Evolutionary conservation across 2,113 vertebrate genomes (phyloP).

Genomic region (Formicarius rufipectus): DNA sequence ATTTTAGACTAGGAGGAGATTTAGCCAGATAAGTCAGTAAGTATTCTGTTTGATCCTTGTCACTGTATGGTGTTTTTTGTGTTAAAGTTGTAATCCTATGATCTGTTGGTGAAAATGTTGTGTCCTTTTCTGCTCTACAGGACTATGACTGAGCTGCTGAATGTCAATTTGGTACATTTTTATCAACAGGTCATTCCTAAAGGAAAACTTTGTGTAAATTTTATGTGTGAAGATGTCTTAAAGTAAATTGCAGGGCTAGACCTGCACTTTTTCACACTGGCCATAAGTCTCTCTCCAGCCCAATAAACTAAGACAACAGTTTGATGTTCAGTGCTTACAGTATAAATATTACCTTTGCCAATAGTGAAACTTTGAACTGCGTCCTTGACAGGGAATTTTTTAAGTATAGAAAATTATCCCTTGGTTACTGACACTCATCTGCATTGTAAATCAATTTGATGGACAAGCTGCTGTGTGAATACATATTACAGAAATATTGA

Average conservation of each 20-base stretch:
- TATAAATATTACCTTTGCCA: neutral
- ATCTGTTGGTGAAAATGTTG: neutral
- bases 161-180: neutral
- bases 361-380: neutral
- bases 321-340: neutral
- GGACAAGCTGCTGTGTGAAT: neutral
- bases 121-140: neutral
- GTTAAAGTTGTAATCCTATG: neutral
- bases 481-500: neutral
- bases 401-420: neutral
- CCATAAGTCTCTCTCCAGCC: neutral
- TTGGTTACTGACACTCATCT: neutral
- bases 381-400: neutral
- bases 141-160: neutral
- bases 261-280: neutral
- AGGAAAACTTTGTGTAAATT: neutral
- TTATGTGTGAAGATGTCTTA: neutral
- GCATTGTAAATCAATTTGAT: neutral
- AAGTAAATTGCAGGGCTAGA: neutral
- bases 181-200: neutral
- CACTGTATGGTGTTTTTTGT: fast-evolving
- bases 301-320: neutral
- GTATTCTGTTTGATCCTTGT: neutral
- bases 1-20: neutral
- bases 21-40: neutral